Evolutionary conservation across 1,140 invertebrate species (phyloP).

Genomic region (Apocrypta bakeri): DNA sequence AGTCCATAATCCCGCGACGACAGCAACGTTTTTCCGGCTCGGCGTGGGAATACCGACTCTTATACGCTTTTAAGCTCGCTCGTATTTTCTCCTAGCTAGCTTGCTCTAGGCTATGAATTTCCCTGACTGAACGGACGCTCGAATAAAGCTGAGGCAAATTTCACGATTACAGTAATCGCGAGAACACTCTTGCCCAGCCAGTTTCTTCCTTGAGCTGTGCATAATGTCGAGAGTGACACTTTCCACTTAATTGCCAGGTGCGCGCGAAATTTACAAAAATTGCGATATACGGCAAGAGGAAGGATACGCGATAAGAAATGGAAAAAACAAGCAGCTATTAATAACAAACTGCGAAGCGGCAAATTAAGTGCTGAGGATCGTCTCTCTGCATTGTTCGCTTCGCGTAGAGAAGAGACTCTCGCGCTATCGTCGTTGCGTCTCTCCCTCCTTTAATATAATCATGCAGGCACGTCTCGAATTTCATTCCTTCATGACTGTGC

Average conservation of each 20-base stretch:
- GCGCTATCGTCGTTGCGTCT: neutral
- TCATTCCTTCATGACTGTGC: slow-evolving; percentile 27
- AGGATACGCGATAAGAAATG: neutral
- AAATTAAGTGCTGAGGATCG: slow-evolving; percentile 3
- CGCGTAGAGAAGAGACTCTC: neutral
- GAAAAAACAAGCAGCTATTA: neutral
- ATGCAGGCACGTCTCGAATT: slow-evolving; percentile 24
- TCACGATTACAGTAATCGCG: neutral
- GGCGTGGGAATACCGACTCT: neutral
- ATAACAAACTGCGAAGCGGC: slow-evolving; percentile 7
- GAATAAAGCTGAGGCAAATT: neutral
- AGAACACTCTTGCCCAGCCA: neutral
- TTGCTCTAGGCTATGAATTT: neutral
- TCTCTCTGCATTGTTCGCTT: slow-evolving; percentile 15
- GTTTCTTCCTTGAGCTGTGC: neutral
- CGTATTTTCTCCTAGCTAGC: neutral
- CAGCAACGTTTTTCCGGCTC: neutral
- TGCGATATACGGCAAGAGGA: neutral
- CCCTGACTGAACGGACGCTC: too few relatives aligned
- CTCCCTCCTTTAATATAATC: slow-evolving; percentile 26
- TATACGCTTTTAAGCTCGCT: neutral
- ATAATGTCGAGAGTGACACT: neutral
- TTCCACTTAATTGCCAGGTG: neutral
- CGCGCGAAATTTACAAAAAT: neutral
- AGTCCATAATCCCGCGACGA: neutral